A percentile compares a stretch with the other conserved stretches of the same genome.
Conservation (phyloP, 2,888 invertebrate genomes). For the Meta bourneti region DNA sequence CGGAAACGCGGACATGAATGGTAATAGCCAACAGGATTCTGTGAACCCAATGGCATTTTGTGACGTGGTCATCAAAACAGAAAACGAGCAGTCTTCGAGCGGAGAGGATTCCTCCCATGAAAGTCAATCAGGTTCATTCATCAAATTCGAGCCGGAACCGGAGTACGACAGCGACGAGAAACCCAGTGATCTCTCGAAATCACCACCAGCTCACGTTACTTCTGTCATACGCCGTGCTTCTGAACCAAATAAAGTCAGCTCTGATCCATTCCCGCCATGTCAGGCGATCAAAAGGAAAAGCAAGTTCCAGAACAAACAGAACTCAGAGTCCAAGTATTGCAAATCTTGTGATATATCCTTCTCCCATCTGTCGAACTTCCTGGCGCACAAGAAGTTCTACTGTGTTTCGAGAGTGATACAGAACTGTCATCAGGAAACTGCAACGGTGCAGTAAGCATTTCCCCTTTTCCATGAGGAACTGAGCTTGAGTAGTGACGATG, state of each 20-base stretch:
- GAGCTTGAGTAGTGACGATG: neutral
- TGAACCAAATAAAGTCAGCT: neutral
- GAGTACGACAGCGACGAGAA: slow-evolving; percentile 41
- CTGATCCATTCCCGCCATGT: neutral
- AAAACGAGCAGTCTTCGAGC: slow-evolving; percentile 42
- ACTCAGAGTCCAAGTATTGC: slow-evolving; percentile 87
- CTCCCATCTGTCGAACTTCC: slow-evolving; percentile 93
- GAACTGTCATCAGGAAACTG: slow-evolving; percentile 61
- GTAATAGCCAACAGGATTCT: slow-evolving; percentile 22
- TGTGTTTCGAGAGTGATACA: slow-evolving; percentile 82
- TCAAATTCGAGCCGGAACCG: slow-evolving; percentile 36
- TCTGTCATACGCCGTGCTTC: slow-evolving; percentile 59
- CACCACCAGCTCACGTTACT: slow-evolving; percentile 26
- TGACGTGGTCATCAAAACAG: slow-evolving; percentile 63
- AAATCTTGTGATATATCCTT: slow-evolving; percentile 97
- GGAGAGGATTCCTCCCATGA: slow-evolving; percentile 7
- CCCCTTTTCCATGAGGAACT: neutral
- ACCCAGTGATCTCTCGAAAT: slow-evolving; percentile 1
- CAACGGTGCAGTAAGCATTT: slow-evolving; percentile 58
- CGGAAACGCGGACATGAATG: neutral
- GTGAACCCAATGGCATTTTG: slow-evolving; percentile 59
- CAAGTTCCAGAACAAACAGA: neutral
- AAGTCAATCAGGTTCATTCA: neutral
- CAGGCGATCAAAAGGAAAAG: slow-evolving; percentile 8
- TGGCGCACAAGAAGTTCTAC: slow-evolving; percentile 97